Base-by-base conservation (phyloP, 2,113 vertebrate species). In the Dolichallabes microphthalmus region DNA sequence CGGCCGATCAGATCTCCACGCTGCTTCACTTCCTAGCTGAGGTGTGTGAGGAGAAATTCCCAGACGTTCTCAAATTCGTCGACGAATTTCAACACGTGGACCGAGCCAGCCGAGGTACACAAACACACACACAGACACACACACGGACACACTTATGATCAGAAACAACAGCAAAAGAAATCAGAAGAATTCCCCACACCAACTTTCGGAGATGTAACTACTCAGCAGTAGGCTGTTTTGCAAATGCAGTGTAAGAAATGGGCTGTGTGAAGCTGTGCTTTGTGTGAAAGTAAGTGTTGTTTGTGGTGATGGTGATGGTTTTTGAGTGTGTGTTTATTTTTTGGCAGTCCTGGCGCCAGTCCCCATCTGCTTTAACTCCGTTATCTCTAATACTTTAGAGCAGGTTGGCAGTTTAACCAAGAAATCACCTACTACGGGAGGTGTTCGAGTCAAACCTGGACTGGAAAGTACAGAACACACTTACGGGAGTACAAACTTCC, bases 1-100 rank as follows among this genome's bases (percentile, higher is more conserved):
- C 98, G 0, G 93, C 94, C 50, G 98, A 99, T 94, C 98, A 98
- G 90, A 96, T 95, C 92, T 96, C 95, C 78, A 99, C 98, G 0
- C 92, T 99, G 50, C 96, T 99, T 30, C 96, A 99, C 93, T 99
- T 99, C 91, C 93, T 99, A 27, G 96, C 95, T 25, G 95, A 97
- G 92, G 88, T 97, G 3, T 99, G 97, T 93, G 98, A 99, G 91
- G 96, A 97, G 86, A 96, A 94, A 32, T 95, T 96, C 88, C 95
- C 95, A 13, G 96, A 97, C 78, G 93, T 97, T 80, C 91, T 97
- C 81, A 95, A 89, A 86, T 98, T 99, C 91, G 87, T 95, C 71
- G 96, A 96, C 0, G 97, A 99, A 87, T 93, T 98, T 77, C 94
- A 95, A 32, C 96, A 97, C 82, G 95, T 99, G 90, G 98, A 99